Percentiles rank a stretch among this genome's conserved stretches.
These are phyloP conservation scores for Neosilurus hyrtlii DNA, from an alignment of 2,797 vertebrate species.

Conservation along the genomic window DNA sequence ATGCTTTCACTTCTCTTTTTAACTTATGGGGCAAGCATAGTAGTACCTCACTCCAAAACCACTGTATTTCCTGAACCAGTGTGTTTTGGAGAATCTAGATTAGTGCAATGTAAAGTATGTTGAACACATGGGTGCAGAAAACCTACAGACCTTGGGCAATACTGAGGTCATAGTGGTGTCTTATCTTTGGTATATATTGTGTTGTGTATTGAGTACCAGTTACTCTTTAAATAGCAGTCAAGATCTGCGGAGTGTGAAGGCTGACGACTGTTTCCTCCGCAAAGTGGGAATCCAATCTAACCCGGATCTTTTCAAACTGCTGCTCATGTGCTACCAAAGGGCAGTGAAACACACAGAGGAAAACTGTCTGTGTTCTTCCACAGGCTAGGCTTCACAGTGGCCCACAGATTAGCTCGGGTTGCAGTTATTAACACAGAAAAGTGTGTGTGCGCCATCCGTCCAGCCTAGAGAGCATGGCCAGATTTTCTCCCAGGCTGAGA, in stretches of 20 bases:
- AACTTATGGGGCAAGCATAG: no score
- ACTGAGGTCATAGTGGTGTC: not conserved
- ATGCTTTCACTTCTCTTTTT: not conserved
- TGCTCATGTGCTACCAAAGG: not conserved
- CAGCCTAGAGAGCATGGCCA: not conserved
- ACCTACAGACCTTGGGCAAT: not conserved
- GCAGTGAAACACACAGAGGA: not conserved
- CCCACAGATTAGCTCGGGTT: not conserved
- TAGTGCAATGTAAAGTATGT: not conserved
- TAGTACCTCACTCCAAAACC: not conserved
- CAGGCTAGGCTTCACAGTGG: not conserved
- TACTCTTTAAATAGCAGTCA: not conserved
- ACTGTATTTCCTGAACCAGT: not conserved
- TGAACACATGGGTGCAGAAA: not conserved
- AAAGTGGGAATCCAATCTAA: not conserved
- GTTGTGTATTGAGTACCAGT: not conserved
- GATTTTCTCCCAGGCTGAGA: not conserved
- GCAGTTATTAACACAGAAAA: not conserved
- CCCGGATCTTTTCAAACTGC: no score
- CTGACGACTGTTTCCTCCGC: not conserved
- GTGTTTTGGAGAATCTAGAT: not conserved
- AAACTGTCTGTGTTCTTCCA: not conserved
- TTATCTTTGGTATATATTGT: not conserved
- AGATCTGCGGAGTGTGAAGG: not conserved
- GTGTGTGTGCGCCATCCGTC: not conserved